Evolutionary conservation across 2,797 vertebrate species (phyloP).

Genomic region (Garrulus glandarius): DNA sequence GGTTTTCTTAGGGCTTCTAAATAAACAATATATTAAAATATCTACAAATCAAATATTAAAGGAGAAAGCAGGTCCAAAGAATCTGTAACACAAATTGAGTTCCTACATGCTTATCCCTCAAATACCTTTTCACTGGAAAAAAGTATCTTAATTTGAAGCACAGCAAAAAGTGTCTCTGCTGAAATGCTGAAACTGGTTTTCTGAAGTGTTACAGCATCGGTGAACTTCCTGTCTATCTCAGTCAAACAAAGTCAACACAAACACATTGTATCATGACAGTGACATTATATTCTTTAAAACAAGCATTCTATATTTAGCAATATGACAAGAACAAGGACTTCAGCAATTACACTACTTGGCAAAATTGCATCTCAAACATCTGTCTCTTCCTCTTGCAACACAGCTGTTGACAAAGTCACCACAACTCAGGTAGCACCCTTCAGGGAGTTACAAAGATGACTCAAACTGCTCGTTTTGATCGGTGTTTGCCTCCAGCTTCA

Average conservation of each 20-base stretch:
- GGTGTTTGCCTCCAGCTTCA: constrained; percentile 73
- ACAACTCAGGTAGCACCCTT: constrained; percentile 57
- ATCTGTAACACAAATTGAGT: constrained; percentile 65
- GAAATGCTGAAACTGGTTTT: constrained; percentile 69
- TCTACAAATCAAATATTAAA: constrained; percentile 64
- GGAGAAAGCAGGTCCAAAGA: constrained; percentile 50
- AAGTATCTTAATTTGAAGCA: constrained; percentile 12
- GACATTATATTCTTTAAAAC: constrained; percentile 72
- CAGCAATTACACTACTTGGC: constrained; percentile 74
- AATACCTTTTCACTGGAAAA: constrained; percentile 57
- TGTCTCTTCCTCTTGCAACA: constrained; percentile 69
- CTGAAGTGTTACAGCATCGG: constrained; percentile 65
- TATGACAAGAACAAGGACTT: constrained; percentile 75
- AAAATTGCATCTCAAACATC: constrained; percentile 69
- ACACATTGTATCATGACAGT: constrained; percentile 64
- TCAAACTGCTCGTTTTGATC: constrained; percentile 83
- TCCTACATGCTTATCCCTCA: constrained; percentile 70
- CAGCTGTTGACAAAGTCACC: constrained; percentile 62
- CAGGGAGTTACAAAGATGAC: constrained; percentile 85
- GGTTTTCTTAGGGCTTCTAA: constrained; percentile 63
- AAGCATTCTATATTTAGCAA: constrained; percentile 71
- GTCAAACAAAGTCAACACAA: constrained; percentile 67
- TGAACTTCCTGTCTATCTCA: constrained; percentile 52
- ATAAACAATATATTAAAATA: constrained; percentile 67
- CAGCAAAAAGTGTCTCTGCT: constrained; percentile 31